phyloP scores from a whole-genome alignment of 2,113 vertebrate genomes.

The Oreotragus oreotragus region DNA sequence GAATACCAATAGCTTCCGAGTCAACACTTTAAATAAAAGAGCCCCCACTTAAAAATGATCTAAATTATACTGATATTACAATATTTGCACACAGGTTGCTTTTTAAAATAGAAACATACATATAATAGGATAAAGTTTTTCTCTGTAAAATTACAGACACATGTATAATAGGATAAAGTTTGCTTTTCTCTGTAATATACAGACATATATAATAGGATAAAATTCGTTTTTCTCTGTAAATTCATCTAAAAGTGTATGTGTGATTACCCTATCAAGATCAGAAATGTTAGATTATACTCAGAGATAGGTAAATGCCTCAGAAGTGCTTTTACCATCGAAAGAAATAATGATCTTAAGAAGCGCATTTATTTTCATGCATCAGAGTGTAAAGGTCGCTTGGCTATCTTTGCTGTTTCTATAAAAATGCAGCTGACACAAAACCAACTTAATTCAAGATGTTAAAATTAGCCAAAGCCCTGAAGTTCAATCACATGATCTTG shows the following conservation, averaged over 20 bases:
- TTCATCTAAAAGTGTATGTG: background rate
- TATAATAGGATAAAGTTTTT: background rate
- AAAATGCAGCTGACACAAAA: background rate
- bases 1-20: background rate
- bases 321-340: slow-evolving; percentile 17
- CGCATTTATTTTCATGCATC: background rate
- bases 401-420: background rate
- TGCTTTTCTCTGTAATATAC: background rate
- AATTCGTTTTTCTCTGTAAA: background rate
- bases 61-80: background rate
- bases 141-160: background rate
- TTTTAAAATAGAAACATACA: background rate
- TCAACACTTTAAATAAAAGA: background rate
- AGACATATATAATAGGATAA: background rate
- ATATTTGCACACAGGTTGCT: background rate
- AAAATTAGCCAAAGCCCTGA: background rate
- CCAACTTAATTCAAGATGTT: background rate
- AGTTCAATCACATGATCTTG: background rate
- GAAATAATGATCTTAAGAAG: background rate
- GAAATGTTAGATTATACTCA: background rate
- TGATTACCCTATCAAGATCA: background rate
- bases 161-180: background rate
- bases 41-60: background rate
- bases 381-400: background rate
- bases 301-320: background rate